Percentiles rank a stretch among this genome's conserved stretches.
These are phyloP conservation scores for Gadopsis bispinosus DNA, from an alignment of 2,797 vertebrate species.

Conservation along the genomic window DNA sequence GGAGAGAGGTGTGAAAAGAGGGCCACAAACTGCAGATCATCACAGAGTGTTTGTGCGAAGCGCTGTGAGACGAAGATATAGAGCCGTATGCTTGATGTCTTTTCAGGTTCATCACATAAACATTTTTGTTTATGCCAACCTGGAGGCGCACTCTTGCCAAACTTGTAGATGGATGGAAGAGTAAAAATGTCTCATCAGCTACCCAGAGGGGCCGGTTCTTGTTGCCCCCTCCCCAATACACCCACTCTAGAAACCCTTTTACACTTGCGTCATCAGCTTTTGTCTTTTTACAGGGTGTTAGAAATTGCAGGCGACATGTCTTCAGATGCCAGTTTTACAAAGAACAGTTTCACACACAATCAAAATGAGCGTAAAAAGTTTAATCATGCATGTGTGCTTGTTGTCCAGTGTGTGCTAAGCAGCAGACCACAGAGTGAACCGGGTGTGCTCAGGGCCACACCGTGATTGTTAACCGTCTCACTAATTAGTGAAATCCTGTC, in stretches of 20 bases:
- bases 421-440: constrained; percentile 30
- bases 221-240: background rate
- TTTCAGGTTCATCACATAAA: constrained; percentile 72
- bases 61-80: constrained; percentile 54
- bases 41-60: constrained; percentile 58
- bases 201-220: constrained; percentile 53
- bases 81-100: constrained; percentile 61
- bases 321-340: constrained; percentile 17
- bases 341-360: constrained; percentile 1
- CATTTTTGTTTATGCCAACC: constrained; percentile 74
- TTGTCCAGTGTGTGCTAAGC: constrained; percentile 37
- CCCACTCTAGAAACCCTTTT: constrained; percentile 39
- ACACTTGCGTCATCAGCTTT: constrained; percentile 39
- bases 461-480: constrained; percentile 60
- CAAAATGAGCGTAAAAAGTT: constrained; percentile 22
- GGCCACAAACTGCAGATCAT: too few species aligned
- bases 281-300: constrained; percentile 12
- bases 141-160: constrained; percentile 57
- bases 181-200: constrained; percentile 58
- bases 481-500: constrained; percentile 79
- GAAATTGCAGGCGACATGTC: constrained; percentile 34
- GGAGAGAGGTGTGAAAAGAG: constrained; percentile 10
- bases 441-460: constrained; percentile 45
- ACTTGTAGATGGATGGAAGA: constrained; percentile 59
- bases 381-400: constrained; percentile 26